phyloP scores from a whole-genome alignment of 2,113 vertebrate genomes.

The Scatophagus argus region DNA sequence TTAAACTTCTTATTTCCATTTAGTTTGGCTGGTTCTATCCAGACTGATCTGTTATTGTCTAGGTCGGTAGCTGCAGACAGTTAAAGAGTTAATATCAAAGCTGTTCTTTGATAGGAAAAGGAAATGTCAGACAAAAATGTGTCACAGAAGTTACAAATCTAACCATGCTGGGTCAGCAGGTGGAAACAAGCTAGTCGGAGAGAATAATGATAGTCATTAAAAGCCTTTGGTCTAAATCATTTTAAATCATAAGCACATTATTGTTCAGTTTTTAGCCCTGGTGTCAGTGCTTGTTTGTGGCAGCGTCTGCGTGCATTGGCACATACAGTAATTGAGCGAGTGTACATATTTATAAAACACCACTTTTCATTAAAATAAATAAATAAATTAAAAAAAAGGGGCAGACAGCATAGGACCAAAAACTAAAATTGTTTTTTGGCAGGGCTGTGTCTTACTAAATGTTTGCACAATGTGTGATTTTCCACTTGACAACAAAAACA shows the following conservation, averaged over 20 bases:
- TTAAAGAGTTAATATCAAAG: background rate
- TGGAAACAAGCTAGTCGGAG: conserved; percentile 15
- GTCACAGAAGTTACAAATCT: conserved; percentile 21
- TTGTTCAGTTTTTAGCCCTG: background rate
- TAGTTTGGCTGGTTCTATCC: background rate
- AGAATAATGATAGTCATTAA: conserved; percentile 15
- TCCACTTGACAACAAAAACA: conserved; percentile 47
- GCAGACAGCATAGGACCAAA: background rate
- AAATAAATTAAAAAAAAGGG: no score
- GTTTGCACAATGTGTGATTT: conserved; percentile 39
- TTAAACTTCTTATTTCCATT: background rate
- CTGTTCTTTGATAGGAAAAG: conserved; percentile 15
- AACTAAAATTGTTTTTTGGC: conserved; percentile 52
- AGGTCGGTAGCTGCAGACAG: background rate
- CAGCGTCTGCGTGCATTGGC: background rate
- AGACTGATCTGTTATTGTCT: conserved; percentile 10
- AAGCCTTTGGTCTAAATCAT: conserved; percentile 10
- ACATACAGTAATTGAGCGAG: background rate
- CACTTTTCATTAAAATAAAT: conserved; percentile 3
- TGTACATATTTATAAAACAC: background rate
- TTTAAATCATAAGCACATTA: conserved; percentile 26
- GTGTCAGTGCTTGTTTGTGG: background rate
- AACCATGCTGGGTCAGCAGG: background rate
- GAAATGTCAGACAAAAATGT: conserved; percentile 28
- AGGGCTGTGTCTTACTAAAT: conserved; percentile 1